Conservation (phyloP, 1,140 invertebrate species). For the Bombus polaris region DNA sequence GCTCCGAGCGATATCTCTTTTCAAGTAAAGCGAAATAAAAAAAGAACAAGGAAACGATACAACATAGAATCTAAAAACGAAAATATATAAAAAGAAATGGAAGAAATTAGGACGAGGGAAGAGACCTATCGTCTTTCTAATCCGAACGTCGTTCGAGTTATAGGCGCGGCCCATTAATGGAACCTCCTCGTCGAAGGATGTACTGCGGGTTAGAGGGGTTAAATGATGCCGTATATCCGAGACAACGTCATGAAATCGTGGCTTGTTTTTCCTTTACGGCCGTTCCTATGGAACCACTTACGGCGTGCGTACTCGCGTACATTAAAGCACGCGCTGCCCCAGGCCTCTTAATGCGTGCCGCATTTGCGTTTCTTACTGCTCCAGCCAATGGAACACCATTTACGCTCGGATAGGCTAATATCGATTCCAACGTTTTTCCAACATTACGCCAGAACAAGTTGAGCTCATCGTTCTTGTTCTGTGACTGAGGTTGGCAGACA, state of each 20-base stretch:
- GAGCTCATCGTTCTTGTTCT: neutral
- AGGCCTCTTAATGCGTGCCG: conserved; percentile 42
- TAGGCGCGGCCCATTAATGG: conserved; percentile 49
- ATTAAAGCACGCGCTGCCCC: conserved; percentile 43
- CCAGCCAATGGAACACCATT: neutral
- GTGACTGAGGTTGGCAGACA: neutral
- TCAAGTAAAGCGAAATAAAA: neutral
- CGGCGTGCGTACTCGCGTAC: conserved; percentile 42
- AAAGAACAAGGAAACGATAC: neutral
- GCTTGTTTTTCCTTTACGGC: conserved; percentile 55
- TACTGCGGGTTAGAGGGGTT: conserved; percentile 51
- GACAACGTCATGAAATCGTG: conserved; percentile 49
- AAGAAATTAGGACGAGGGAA: neutral
- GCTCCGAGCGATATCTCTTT: neutral
- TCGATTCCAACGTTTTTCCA: conserved; percentile 10
- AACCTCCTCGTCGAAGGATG: conserved; percentile 17
- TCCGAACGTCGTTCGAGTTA: conserved; percentile 21
- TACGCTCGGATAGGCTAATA: neutral
- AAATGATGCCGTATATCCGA: conserved; percentile 47
- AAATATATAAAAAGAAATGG: neutral
- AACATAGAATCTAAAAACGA: neutral
- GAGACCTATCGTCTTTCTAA: conserved; percentile 47
- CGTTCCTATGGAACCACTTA: conserved; percentile 44
- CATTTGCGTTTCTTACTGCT: conserved; percentile 49
- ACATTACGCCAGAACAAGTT: neutral